Base-by-base conservation (phyloP, 1,140 invertebrate species). In the Maconellicoccus hirsutus region DNA sequence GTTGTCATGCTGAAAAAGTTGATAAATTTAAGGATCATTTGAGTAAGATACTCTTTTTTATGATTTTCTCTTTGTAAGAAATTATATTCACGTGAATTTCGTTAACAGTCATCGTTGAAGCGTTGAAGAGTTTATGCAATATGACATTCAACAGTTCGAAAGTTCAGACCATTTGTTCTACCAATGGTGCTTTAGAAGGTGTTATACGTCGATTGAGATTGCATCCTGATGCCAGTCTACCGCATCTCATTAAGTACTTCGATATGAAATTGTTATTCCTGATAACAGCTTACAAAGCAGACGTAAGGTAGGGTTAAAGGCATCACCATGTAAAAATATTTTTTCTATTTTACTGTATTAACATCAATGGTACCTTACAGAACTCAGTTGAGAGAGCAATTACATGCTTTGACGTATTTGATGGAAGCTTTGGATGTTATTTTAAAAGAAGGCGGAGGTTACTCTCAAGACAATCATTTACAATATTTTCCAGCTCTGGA, bases 181-280 rank as follows among this genome's bases (percentile, higher is more conserved):
- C 86, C 74, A 90, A 89, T 77, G 82, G 83, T 16, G 87, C 89
- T 74, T 80, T 93, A 16, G 84, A 90, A 74, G 86, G 86, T 61
- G 82, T 96, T 23, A 82, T 94, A 1, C 83, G 87, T 71, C 83
- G 91, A 70, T 79, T 96, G n/a, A 84, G 83, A 75, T 85, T 83
- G 21, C 90, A 89, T 75, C 83, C 80, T 76, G 83, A 84, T 76
- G 81, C 82, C 25, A 76, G 79, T 42, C 73, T 83, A 14, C 75
- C 74, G 12, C 81, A 86, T 77, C 85, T 90, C 69, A 83, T 95
- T 22, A 91, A 92, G 81, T 86, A 90, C 75, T 96, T 89, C 82
- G 90, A 96, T 76, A 87, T 94, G 82, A 89, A 92, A 80, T 82
- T 96, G 71, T 79, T 97, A 63, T 97, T 96, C 79, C 82, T 97